Evolutionary conservation across 2,888 invertebrate genomes (phyloP).

Genomic region (Andrena camellia): DNA sequence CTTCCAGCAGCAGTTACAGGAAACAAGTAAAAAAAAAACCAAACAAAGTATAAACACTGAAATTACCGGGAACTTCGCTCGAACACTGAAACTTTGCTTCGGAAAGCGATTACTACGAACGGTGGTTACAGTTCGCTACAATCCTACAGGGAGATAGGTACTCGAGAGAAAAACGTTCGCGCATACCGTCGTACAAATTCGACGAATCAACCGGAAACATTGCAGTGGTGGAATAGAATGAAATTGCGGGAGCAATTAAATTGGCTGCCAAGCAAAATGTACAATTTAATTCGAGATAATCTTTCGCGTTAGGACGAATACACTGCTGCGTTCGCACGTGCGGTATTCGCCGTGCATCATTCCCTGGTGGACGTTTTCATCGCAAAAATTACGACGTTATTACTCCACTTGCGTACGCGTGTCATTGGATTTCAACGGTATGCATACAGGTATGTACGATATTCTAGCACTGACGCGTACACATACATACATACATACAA

Average conservation of each 20-base stretch:
- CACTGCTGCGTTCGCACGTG: background rate
- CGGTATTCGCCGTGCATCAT: constrained; percentile 4
- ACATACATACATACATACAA: background rate
- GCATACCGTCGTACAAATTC: background rate
- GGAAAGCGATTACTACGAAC: background rate
- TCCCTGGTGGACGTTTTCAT: constrained; percentile 2
- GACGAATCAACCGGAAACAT: background rate
- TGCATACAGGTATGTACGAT: background rate
- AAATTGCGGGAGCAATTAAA: constrained; percentile 25
- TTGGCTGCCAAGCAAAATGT: background rate
- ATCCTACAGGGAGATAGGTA: background rate
- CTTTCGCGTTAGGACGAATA: constrained; percentile 8
- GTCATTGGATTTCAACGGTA: background rate
- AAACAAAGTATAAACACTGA: background rate
- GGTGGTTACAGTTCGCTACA: background rate
- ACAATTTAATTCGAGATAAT: constrained; percentile 35
- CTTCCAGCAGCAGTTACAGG: too few species aligned
- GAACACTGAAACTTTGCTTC: background rate
- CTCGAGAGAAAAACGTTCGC: background rate
- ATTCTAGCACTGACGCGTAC: background rate
- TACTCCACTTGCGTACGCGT: background rate
- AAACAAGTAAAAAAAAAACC: background rate
- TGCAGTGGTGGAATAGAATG: background rate
- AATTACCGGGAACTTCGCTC: too few species aligned
- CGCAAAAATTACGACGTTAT: constrained; percentile 15